Conservation (phyloP, 2,797 vertebrate genomes). For the Tinamus major region DNA sequence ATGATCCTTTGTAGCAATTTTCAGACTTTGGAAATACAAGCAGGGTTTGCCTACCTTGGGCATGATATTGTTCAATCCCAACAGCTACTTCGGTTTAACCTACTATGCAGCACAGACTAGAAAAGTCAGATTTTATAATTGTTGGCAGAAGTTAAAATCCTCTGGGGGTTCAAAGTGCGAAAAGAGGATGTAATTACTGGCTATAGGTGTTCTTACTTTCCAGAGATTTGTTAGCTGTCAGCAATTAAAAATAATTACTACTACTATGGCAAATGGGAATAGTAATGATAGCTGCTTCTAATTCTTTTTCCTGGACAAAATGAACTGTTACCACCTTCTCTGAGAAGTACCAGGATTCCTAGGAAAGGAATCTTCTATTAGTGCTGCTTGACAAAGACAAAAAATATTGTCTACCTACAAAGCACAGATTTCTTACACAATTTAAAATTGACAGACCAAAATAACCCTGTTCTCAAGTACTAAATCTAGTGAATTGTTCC, state of each 20-base stretch:
- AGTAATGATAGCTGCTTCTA: not conserved
- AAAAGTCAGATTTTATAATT: not conserved
- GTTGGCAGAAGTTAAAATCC: not conserved
- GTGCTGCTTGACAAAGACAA: not conserved
- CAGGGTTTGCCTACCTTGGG: not conserved
- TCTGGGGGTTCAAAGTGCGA: not conserved
- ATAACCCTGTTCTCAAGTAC: not conserved
- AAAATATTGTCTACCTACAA: not conserved
- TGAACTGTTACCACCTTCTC: not conserved
- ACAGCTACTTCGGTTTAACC: slow-evolving; percentile 26
- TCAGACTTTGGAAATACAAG: slow-evolving; percentile 10
- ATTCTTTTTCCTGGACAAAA: slow-evolving; percentile 7
- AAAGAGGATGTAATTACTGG: slow-evolving; percentile 22
- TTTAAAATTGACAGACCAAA: not conserved
- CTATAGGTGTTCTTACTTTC: not conserved
- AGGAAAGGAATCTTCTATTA: not conserved
- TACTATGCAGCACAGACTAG: not conserved
- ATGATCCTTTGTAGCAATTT: not conserved
- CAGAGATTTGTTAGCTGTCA: slow-evolving; percentile 1
- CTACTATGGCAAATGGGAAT: not conserved
- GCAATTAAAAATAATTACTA: slow-evolving; percentile 28
- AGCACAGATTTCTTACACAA: not conserved
- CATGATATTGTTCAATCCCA: not conserved
- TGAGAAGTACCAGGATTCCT: not conserved
- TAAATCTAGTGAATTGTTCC: not conserved